Percentiles rank a stretch among this genome's conserved stretches.
phyloP scores from a whole-genome alignment of 92 coral and sea anemone species.

The Porites evermanni region DNA sequence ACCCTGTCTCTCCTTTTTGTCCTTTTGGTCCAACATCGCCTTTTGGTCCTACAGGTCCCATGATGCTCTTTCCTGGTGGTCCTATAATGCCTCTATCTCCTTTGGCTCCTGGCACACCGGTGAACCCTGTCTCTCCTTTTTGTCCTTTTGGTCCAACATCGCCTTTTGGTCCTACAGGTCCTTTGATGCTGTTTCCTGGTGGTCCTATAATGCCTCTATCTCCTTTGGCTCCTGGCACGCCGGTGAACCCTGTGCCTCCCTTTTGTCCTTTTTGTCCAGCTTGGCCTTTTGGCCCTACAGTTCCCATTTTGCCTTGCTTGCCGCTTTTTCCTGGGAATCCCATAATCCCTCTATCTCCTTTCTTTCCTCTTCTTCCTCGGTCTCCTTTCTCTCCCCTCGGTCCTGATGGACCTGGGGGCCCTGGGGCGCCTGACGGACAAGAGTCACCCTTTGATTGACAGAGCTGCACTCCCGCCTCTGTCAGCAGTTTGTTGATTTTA shows the following conservation, averaged over 20 bases:
- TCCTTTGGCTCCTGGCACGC: background rate
- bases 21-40: no score
- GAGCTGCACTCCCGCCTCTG: background rate
- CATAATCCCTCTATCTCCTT: background rate
- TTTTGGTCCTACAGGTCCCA: no score
- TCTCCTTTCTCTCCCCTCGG: background rate
- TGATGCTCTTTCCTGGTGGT: no score
- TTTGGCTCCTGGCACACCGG: background rate
- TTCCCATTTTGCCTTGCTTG: no score
- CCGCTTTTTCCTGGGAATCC: constrained; percentile 15
- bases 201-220: constrained; percentile 15
- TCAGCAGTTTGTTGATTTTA: background rate
- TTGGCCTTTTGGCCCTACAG: no score
- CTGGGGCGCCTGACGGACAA: background rate
- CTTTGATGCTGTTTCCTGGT: constrained; percentile 10
- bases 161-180: constrained; percentile 17
- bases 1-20: no score
- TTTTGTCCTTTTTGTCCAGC: background rate
- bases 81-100: no score
- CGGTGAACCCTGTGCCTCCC: background rate
- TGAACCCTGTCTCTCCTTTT: constrained; percentile 24
- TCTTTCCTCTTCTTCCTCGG: background rate
- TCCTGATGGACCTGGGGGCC: background rate
- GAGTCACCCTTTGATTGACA: background rate
- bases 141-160: constrained; percentile 1